Percentiles rank a stretch among this genome's conserved stretches.
phyloP scores from a whole-genome alignment of 2,113 vertebrate genomes.

The Anas platyrhynchos region DNA sequence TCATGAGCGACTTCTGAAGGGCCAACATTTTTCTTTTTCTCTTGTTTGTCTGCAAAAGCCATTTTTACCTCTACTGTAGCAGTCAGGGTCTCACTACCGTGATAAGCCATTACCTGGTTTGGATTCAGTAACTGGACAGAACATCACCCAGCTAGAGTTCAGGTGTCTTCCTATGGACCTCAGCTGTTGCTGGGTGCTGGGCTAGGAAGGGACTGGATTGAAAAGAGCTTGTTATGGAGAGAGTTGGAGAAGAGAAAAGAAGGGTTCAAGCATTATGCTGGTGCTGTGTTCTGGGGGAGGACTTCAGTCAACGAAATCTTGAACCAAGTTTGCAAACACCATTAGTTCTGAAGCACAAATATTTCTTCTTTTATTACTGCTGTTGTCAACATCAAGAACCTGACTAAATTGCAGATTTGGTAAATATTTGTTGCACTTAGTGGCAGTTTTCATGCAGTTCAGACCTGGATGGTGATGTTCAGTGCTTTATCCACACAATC shows the following conservation, averaged over 20 bases:
- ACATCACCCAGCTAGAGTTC: neutral
- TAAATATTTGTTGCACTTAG: neutral
- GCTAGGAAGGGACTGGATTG: too few relatives aligned
- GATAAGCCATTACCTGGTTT: neutral
- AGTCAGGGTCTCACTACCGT: neutral
- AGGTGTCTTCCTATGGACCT: neutral
- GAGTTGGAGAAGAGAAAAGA: neutral
- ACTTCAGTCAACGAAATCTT: neutral
- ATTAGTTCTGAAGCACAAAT: neutral
- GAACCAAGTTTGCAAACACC: neutral
- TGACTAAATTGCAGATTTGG: neutral
- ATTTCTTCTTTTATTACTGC: neutral
- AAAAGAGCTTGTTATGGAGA: neutral
- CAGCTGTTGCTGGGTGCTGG: neutral
- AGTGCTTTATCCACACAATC: neutral
- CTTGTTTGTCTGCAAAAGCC: slow-evolving; percentile 8
- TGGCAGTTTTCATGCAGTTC: neutral
- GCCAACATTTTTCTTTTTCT: neutral
- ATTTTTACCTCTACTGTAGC: neutral
- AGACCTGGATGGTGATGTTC: neutral
- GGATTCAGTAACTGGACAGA: neutral
- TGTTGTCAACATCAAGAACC: neutral
- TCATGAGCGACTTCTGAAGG: neutral
- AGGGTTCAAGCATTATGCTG: neutral
- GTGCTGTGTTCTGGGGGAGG: neutral